Evolutionary conservation across 2,113 vertebrate species (phyloP).

Genomic region (Upupa epops): DNA sequence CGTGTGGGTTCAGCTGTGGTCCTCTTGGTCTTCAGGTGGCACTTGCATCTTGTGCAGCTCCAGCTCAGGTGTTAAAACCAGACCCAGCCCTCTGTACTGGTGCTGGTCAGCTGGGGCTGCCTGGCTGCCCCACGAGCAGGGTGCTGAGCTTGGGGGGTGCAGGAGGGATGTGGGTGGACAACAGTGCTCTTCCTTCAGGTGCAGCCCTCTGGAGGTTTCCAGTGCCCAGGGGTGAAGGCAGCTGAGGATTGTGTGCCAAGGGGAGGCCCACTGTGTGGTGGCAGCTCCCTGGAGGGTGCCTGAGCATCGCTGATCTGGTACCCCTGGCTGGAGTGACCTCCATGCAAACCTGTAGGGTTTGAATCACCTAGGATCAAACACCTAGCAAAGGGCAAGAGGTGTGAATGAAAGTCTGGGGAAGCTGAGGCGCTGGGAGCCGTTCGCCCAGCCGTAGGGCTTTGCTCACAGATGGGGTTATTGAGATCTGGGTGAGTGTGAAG

Average conservation of each 20-base stretch:
- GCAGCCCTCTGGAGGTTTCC: neutral
- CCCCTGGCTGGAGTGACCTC: fast-evolving
- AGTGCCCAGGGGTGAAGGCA: neutral
- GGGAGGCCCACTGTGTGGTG: fast-evolving
- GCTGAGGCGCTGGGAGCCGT: neutral
- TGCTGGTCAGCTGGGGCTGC: neutral
- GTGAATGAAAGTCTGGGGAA: constrained; percentile 7
- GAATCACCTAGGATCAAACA: too few relatives aligned
- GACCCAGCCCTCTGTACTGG: fast-evolving
- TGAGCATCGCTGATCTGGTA: fast-evolving
- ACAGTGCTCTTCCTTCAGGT: fast-evolving
- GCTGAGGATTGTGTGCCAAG: fast-evolving
- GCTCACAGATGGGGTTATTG: constrained; percentile 71
- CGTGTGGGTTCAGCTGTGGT: fast-evolving
- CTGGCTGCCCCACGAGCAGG: neutral
- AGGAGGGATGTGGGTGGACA: fast-evolving
- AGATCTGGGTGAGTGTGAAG: constrained; percentile 57
- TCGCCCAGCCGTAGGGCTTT: constrained; percentile 36
- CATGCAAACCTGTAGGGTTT: too few relatives aligned
- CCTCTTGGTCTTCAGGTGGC: neutral
- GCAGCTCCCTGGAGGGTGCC: too few relatives aligned
- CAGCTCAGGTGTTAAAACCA: neutral
- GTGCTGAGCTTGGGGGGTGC: neutral
- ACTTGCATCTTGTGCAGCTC: neutral
- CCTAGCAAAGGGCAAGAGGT: neutral